Evolutionary conservation across 2,888 invertebrate genomes (phyloP), one percentile per base, ranked within the genome.

Genomic region (Alsophila aescularia): DNA sequence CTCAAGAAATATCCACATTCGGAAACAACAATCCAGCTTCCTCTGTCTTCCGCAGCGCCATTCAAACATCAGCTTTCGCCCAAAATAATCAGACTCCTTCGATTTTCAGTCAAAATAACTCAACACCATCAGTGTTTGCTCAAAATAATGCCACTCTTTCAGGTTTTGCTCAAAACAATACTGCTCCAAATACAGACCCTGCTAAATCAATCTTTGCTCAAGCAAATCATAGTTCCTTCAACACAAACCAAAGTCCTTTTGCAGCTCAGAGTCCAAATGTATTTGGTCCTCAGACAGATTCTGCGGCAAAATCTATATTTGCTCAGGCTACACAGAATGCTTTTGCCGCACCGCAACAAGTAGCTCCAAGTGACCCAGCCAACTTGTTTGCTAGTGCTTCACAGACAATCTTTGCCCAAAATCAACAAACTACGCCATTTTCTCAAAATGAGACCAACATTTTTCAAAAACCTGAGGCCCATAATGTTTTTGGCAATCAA

Each of bases 41-140:
- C 24, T 85, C 87, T 7, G 59, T 90, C 50, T 90, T 89, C 52
- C 73, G 79, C 2, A 81, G 75, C 64, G 86, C 85, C 6, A 69
- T 73, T 2, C 85, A 83, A 54, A 75, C 65, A 68, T 51, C 69
- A 35, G 31, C 60, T 10, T 41, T 41, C 58, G 41, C 52, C 59
- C 67, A 70, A 42, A 61, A 51, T 7, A 41, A 60, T 21, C 52
- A 43, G 12, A 43, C 49, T 53, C 58, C 43, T 39, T 54, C 59
- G 34, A 58, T 68, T 50, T 51, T 65, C 52, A 40, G 62, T 32
- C 62, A 60, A 62, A 32, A 66, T 57, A 62, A 53, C 36, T 49
- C 40, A 6, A 24, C 43, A 47, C 58, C 61, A 42, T 58, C 69
- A 41, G 34, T 62, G 10, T 73, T 73, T 42, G 56, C 45, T 9